Evolutionary conservation across 1,140 invertebrate genomes (phyloP), one percentile per base, ranked within the genome.

Genomic region (Anoplophora glabripennis): DNA sequence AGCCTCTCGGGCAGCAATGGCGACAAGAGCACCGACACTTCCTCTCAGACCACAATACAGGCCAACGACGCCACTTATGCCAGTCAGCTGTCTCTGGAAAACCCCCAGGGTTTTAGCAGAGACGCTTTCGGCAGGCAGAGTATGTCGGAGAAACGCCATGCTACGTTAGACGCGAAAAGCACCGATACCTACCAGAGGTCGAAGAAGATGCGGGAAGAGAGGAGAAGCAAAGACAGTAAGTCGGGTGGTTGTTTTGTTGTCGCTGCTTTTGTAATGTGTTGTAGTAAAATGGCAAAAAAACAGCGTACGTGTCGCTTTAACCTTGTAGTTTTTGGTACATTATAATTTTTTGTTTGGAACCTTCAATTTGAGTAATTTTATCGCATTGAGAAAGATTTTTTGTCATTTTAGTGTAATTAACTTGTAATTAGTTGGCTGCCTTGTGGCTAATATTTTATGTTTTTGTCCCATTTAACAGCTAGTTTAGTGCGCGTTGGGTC

Each of bases 91-190:
- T 92, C 89, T 5, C 70, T 90, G 51, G 88, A 89, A 64, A 89
- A 89, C 57, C 80, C 80, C 0, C 77, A 81, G 34, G 84, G 84
- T 67, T 84, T 85, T 46, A 85, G 87, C 17, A 80, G 96, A 36
- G 95, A 98, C 77, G 94, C 93, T 7, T 86, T 98, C 62, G 95
- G 95, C 0, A 79, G 95, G 18, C 93, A 96, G 76, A 96, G 93
- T 75, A 98, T 99, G 89, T 97, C 94, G 0, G 96, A 98, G 77
- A 98, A 98, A 75, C 80, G 95, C 44, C 93, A 96, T 75, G 94
- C 94, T 0, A 92, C 93, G 9, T 77, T 96, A 35, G 94, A 98
- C 79, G 94, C 95, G n/a, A 90, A 93, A 75, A 88, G 84, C 68
- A 96, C 93, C 1, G 94, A 95, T 71, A 96, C 94, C 4, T 98